phyloP scores from a whole-genome alignment of 2,797 vertebrate species.

The Chloroceryle inda region DNA sequence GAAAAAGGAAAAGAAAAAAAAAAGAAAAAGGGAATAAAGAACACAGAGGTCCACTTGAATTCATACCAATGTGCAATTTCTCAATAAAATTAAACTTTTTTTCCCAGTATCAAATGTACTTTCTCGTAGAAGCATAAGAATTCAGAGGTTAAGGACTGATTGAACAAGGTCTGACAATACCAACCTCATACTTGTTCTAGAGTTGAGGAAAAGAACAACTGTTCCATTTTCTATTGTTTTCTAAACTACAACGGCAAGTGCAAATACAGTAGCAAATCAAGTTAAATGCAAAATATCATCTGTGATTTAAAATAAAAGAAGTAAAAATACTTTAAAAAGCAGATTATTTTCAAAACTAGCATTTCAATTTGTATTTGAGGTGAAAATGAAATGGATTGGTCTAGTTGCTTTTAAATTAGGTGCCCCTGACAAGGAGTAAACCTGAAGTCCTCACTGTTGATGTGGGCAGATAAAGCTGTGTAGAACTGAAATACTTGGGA shows the following conservation, averaged over 20 bases:
- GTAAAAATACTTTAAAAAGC: not conserved
- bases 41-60: not conserved
- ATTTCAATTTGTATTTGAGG: not conserved
- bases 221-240: not conserved
- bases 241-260: not conserved
- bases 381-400: not conserved
- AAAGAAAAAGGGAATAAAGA: not conserved
- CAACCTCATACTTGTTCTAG: not conserved
- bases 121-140: not conserved
- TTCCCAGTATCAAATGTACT: not conserved
- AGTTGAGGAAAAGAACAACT: not conserved
- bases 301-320: not conserved
- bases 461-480: not conserved
- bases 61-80: not conserved
- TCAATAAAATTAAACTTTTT: not conserved
- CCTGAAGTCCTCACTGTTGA: not conserved
- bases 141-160: not conserved
- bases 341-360: not conserved
- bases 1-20: constrained; percentile 49
- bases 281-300: not conserved
- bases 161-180: not conserved
- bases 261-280: not conserved
- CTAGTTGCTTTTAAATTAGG: not conserved
- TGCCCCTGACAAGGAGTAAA: not conserved
- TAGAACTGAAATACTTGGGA: not conserved